These are phyloP conservation scores for Xiphophorus birchmanni DNA, from an alignment of 2,797 vertebrate species.

Conservation along the genomic window DNA sequence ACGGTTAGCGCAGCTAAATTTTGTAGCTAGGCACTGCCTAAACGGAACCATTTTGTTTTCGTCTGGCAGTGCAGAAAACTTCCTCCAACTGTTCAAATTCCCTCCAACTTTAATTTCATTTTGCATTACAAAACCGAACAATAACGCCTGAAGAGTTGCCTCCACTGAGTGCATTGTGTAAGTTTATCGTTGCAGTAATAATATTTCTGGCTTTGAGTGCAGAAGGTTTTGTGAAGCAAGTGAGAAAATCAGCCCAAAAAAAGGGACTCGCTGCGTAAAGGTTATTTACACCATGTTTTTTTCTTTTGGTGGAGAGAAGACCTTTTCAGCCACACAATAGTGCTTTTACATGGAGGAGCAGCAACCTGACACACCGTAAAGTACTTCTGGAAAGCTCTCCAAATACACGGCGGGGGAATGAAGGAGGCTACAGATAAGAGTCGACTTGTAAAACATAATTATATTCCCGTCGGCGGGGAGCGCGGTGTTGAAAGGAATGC, in stretches of 20 bases:
- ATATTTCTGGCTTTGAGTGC: slow-evolving; percentile 29
- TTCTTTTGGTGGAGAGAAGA: slow-evolving; percentile 47
- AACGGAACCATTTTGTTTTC: not conserved
- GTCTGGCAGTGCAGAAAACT: not conserved
- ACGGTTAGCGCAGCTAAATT: not conserved
- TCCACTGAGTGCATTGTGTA: not conserved
- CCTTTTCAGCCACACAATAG: slow-evolving; percentile 75
- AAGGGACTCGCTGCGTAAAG: slow-evolving; percentile 40
- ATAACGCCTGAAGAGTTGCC: not conserved
- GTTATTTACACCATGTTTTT: slow-evolving; percentile 62
- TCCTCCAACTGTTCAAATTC: not conserved
- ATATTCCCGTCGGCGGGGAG: slow-evolving; percentile 74
- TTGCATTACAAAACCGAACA: not conserved
- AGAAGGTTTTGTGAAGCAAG: slow-evolving; percentile 30
- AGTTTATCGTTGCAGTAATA: not conserved
- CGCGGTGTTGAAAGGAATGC: slow-evolving; percentile 75
- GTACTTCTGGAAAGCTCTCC: slow-evolving; percentile 75
- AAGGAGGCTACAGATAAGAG: slow-evolving; percentile 79
- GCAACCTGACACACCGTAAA: slow-evolving; percentile 74
- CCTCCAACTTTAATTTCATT: not conserved
- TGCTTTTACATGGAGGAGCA: slow-evolving; percentile 64
- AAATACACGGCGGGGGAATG: slow-evolving; percentile 64
- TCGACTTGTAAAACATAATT: slow-evolving; percentile 83
- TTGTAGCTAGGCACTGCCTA: not conserved
- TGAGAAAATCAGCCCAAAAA: slow-evolving; percentile 38